Base-by-base conservation (phyloP, 2,797 vertebrate species). In the Lutjanus campechanus region DNA sequence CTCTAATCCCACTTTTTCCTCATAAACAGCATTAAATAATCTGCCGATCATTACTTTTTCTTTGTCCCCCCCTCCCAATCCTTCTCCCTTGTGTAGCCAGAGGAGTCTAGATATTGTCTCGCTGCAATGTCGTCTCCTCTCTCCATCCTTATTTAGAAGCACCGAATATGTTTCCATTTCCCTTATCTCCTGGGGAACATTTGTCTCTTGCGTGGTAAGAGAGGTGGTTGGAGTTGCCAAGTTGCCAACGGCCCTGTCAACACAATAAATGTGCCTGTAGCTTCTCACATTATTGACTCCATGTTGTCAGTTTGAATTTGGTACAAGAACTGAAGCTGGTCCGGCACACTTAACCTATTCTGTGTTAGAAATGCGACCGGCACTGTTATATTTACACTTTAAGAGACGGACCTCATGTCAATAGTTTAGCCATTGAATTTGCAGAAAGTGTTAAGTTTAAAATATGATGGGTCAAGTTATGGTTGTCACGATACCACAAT, bases 231-330 rank as follows among this genome's bases (percentile, higher is more conserved):
- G 11, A 53, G 74, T 36, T 36, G 29, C 29, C 75, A 36, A 81
- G 70, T 60, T 43, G 58, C 68, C 51, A 5, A 66, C 16, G n/a
- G 66, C 56, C 70, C 40, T 20, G 62, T 68, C 69, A 58, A 54
- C 70, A 62, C 15, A 41, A 80, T 36, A 54, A 75, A 81, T 56
- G 71, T 55, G 60, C 73, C 58, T 40, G 62, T 43, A 66, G 71
- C 56, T 70, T 69, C 77, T 69, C 75, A 58, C 46, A 12, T 58
- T 19, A n/a, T 50, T 49, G 53, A 77, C 74, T 63, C 47, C 43
- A 11, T 41, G 69, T 58, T 88, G 76, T 85, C 79, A 66, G 40
- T 70, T 81, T 82, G 58, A 69, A 79, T 87, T 84, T 20, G 50
- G 54, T 69, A 11, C 19, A 17, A 62, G 50, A 54, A 46, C 17